Base-by-base conservation (phyloP, 2,888 invertebrate species). In the Mythimna ferrago region DNA sequence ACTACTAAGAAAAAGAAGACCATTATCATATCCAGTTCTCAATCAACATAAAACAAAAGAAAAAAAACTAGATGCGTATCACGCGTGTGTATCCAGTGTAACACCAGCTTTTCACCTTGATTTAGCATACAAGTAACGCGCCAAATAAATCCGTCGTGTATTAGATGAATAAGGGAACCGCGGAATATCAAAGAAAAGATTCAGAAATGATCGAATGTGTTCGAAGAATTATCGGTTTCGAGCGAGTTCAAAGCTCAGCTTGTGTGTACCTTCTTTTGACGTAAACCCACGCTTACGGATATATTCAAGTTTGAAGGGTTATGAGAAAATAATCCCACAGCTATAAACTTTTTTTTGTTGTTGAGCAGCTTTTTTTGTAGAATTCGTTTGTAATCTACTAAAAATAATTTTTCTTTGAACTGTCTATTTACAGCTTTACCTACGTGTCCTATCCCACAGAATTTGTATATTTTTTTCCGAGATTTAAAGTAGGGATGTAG, bases 131-230 rank as follows among this genome's bases (percentile, higher is more conserved):
- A 78, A 71, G 61, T 19, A 61, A 61, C 71, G 32, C 14, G 48
- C 19, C 54, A 21, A 70, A 71, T 75, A 78, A 75, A 75, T 61
- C 61, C 54, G 2, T 38, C 38, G 11, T 51, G 48, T 78, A 56
- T 71, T 32, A 70, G 54, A 51, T 26, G 38, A 11, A 5, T 54
- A 21, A 61, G 53, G 38, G 51, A 66, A 38, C 54, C 26, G 21
- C 19, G 61, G 61, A 61, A 61, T 78, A 63, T 9, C 32, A 71
- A 57, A 71, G 14, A 63, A 51, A 38, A 57, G 79, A 75, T 75
- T 62, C 57, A 78, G 71, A 78, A 70, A 75, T 78, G 48, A 75
- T 74, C 54, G 48, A 61, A 75, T 75, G 19, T 78, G 3, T 78
- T 60, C 35, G 10, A 54, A 70, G 73, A 54, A 32, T 61, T 35